Evolutionary conservation across 1,140 invertebrate genomes (phyloP), one percentile per base, ranked within the genome.

Genomic region (Conus ventricosus): DNA sequence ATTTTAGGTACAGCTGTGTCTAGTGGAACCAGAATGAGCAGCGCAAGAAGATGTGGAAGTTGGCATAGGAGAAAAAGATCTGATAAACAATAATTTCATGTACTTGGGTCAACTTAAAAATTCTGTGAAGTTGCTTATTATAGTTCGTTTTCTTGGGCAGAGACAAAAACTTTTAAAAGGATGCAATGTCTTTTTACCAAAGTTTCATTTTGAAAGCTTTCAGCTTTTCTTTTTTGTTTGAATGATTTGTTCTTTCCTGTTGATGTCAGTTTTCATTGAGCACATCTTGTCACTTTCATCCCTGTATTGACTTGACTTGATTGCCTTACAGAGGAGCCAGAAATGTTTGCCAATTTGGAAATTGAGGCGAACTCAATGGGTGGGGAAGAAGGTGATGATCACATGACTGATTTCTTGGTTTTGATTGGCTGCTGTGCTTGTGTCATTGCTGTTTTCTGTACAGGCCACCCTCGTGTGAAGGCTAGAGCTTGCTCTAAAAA

Each of bases 271-370:
- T 76, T 17, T 76, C 25, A n/a, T 20, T 78, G 10, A 13, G 39
- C 76, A 78, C n/a, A 17, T 27, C 39, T 54, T 55, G 51, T 81
- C 17, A 81, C 80, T 13, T 23, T 54, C 51, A 81, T 23, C 20
- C 23, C 17, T 81, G 15, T 81, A 20, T 55, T 81, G 39, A 54
- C 80, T 54, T 81, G 80, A 81, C 80, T 81, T 87, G 63, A 13
- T 85, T 85, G 63, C 87, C 88, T 92, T 91, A 80, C 91, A 93
- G 91, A 87, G 81, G 88, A 93, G 89, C 89, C 89, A n/a, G 83
- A 90, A 75, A 91, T 91, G 90, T 89, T 90, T 89, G 87, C 88
- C 82, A 88, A 90, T 87, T 87, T 91, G 91, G 91, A 92, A 90
- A 90, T 91, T 91, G 88, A 90, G 86, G 90, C 90, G 87, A 90